phyloP scores from a whole-genome alignment of 2,888 invertebrate genomes.

The Sphaerophoria rueppellii region DNA sequence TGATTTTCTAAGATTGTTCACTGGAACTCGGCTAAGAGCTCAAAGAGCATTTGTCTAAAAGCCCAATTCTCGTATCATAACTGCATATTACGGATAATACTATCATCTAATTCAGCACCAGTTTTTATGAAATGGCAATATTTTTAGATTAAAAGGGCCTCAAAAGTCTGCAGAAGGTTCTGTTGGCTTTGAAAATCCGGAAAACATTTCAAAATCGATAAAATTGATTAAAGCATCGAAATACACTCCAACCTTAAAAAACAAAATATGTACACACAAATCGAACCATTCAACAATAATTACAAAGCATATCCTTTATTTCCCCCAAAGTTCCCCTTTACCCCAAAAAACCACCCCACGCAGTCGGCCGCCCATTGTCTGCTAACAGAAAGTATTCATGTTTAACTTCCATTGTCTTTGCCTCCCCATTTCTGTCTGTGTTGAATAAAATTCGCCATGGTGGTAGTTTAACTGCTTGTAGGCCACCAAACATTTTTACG shows the following conservation, averaged over 20 bases:
- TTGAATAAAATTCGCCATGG: slow-evolving; percentile 37
- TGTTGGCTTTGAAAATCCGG: too few species aligned
- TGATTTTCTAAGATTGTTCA: too few species aligned
- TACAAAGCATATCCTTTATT: slow-evolving; percentile 45
- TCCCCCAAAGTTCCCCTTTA: too few species aligned
- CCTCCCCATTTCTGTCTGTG: slow-evolving; percentile 34
- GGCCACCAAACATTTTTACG: slow-evolving; percentile 74
- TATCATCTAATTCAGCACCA: too few species aligned
- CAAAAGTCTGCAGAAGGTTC: too few species aligned
- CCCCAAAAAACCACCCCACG: neutral
- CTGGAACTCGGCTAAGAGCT: too few species aligned
- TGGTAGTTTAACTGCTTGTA: slow-evolving; percentile 72
- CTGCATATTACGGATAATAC: too few species aligned
- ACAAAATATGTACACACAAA: slow-evolving; percentile 1
- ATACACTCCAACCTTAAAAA: neutral
- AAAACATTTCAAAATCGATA: neutral
- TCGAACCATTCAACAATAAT: slow-evolving; percentile 48
- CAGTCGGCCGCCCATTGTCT: slow-evolving; percentile 5
- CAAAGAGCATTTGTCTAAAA: too few species aligned
- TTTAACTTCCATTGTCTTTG: slow-evolving; percentile 32
- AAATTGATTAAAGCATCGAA: neutral
- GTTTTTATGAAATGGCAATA: too few species aligned
- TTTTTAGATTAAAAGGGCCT: too few species aligned
- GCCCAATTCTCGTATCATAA: too few species aligned
- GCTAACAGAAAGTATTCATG: slow-evolving; percentile 17